phyloP scores from a whole-genome alignment of 1,140 invertebrate species.

The Tyrophagus putrescentiae region DNA sequence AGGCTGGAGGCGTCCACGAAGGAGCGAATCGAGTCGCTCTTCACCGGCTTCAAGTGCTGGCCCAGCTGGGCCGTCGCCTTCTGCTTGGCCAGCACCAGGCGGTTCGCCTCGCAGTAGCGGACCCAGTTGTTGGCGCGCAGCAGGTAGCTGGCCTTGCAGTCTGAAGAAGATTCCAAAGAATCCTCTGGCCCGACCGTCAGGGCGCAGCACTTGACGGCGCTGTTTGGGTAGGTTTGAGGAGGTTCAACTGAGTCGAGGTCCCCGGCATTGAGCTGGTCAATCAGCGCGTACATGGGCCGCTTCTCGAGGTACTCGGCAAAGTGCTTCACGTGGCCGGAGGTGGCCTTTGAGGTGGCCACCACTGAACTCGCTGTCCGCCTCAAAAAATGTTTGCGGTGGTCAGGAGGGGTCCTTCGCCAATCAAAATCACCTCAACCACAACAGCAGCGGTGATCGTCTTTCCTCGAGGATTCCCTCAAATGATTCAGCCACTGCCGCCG shows the following conservation, averaged over 20 bases:
- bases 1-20: conserved; percentile 46
- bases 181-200: no score
- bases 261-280: conserved; percentile 40
- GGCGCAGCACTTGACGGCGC: conserved; percentile 62
- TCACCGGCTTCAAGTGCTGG: not conserved
- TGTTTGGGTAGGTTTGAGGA: conserved; percentile 51
- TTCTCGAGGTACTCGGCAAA: no score
- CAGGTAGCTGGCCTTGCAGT: conserved; percentile 49
- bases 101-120: conserved; percentile 65
- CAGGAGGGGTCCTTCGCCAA: no score
- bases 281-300: not conserved
- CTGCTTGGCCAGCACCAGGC: conserved; percentile 38
- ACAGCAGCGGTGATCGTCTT: no score
- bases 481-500: no score
- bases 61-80: not conserved
- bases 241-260: conserved; percentile 47
- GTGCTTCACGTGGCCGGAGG: no score
- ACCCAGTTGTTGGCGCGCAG: conserved; percentile 66
- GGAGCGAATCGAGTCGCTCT: conserved; percentile 9
- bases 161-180: no score
- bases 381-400: no score
- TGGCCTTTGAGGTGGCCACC: no score
- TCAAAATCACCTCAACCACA: no score
- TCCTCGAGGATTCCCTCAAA: no score
- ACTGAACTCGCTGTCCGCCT: no score